Conservation (phyloP, 1,140 invertebrate genomes). For the Cydia fagiglandana region DNA sequence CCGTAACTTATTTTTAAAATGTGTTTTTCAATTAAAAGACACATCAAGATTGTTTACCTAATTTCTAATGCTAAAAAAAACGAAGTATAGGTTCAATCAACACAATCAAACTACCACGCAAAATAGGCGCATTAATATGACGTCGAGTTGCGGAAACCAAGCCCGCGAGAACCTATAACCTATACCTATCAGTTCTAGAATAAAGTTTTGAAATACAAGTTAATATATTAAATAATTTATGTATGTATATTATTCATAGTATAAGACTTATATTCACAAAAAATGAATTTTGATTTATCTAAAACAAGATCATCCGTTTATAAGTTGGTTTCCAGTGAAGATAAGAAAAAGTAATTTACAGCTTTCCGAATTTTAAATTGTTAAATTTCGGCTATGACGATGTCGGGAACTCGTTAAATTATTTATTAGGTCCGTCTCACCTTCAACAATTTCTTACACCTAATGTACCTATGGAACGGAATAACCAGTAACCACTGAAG, state of each 20-base stretch:
- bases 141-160: too few species aligned
- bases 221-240: too few species aligned
- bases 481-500: constrained; percentile 52
- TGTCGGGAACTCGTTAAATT: constrained; percentile 34
- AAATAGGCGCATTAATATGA: too few species aligned
- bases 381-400: constrained; percentile 28
- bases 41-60: too few species aligned
- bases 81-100: too few species aligned
- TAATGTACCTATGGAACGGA: constrained; percentile 54
- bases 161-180: too few species aligned
- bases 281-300: neutral
- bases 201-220: neutral
- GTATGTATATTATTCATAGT: too few species aligned
- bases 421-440: constrained; percentile 34
- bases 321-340: neutral
- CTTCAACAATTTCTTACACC: constrained; percentile 46
- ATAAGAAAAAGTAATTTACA: constrained; percentile 19
- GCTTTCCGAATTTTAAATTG: constrained; percentile 18
- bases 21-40: too few species aligned
- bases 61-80: too few species aligned
- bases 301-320: constrained; percentile 5
- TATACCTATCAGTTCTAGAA: too few species aligned
- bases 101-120: too few species aligned
- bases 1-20: too few species aligned
- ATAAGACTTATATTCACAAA: neutral